These are phyloP conservation scores for Parnassius glacialis DNA, from an alignment of 2,888 invertebrate species.

Conservation along the genomic window DNA sequence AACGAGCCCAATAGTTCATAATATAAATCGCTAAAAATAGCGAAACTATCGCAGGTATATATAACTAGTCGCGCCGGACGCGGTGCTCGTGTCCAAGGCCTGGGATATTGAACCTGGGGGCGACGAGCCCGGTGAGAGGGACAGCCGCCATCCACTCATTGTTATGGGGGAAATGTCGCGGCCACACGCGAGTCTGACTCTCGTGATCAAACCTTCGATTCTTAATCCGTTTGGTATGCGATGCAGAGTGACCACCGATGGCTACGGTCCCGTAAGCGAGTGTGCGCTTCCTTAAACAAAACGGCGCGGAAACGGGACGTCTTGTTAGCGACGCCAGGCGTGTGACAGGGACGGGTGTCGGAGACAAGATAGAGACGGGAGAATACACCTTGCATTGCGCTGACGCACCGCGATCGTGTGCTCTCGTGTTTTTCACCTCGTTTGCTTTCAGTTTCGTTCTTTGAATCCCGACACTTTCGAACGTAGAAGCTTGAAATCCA, in stretches of 20 bases:
- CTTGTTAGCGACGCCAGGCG: constrained; percentile 35
- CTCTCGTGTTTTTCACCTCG: constrained; percentile 62
- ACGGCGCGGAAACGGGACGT: constrained; percentile 39
- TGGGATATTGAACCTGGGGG: constrained; percentile 79
- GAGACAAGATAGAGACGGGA: constrained; percentile 58
- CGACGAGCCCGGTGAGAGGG: constrained; percentile 72
- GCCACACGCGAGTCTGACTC: constrained; percentile 49
- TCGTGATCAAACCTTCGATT: constrained; percentile 52
- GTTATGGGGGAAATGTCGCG: constrained; percentile 72
- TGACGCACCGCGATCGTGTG: constrained; percentile 73
- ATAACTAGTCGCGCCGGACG: constrained; percentile 57
- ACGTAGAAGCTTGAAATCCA: background rate
- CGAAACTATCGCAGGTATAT: constrained; percentile 60
- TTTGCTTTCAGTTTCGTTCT: constrained; percentile 64
- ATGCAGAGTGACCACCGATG: constrained; percentile 60
- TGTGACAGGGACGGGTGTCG: constrained; percentile 40
- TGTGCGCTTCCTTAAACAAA: constrained; percentile 68
- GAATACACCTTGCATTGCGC: constrained; percentile 62
- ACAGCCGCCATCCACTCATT: constrained; percentile 77
- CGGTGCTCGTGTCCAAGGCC: constrained; percentile 71
- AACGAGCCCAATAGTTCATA: constrained; percentile 38
- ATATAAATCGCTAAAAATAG: constrained; percentile 55
- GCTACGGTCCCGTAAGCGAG: constrained; percentile 55
- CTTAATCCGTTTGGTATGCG: constrained; percentile 64
- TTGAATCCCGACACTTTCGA: constrained; percentile 34